These are phyloP conservation scores for Acrossocheilus fasciatus DNA, from an alignment of 2,797 vertebrate genomes.

Conservation along the genomic window DNA sequence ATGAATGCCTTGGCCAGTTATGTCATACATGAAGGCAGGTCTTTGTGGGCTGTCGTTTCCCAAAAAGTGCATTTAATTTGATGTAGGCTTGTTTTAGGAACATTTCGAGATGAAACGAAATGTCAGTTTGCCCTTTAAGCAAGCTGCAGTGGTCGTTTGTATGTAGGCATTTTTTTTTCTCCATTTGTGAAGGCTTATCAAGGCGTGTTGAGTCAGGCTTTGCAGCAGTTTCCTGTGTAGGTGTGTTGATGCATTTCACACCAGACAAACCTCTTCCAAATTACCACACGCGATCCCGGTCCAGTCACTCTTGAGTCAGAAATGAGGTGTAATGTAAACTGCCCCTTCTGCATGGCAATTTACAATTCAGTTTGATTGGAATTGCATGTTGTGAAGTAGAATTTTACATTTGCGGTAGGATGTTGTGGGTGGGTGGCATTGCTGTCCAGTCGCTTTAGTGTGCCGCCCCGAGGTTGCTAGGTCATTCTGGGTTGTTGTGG, in stretches of 20 bases:
- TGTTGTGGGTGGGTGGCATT: not conserved
- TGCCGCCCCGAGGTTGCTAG: not conserved
- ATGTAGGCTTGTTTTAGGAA: constrained; percentile 10
- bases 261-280: constrained; percentile 24
- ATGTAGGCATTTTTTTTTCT: constrained; percentile 5
- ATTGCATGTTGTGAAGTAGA: not conserved
- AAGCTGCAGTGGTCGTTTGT: not conserved
- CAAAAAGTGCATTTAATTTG: not conserved
- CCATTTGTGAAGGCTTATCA: constrained; percentile 11
- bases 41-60: not conserved
- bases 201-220: constrained; percentile 46
- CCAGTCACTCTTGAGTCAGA: constrained; percentile 7
- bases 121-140: constrained; percentile 7
- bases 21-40: not conserved
- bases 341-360: not conserved
- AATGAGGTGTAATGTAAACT: not conserved
- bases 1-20: not conserved
- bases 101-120: not conserved
- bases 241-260: constrained; percentile 39
- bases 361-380: not conserved
- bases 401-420: not conserved
- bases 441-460: not conserved
- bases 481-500: not conserved
- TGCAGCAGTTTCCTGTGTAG: constrained; percentile 50
- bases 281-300: not conserved